A percentile compares a stretch with the other conserved stretches of the same genome.
phyloP scores from a whole-genome alignment of 2,113 vertebrate species.

The Labrus mixtus region DNA sequence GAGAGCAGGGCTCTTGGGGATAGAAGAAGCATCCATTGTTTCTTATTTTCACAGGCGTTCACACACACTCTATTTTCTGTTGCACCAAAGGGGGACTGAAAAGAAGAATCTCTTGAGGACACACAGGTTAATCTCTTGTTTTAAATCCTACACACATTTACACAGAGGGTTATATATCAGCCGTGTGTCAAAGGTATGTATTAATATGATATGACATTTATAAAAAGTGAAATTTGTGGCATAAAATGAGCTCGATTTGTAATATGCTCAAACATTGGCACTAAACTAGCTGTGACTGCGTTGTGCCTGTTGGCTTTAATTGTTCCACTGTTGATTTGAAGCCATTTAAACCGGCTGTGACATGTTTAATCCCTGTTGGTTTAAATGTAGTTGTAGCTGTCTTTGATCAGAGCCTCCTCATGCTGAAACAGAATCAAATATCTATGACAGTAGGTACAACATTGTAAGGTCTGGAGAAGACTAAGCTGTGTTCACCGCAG shows the following conservation, averaged over 20 bases:
- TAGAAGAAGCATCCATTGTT: conserved; percentile 64
- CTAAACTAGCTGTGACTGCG: conserved; percentile 33
- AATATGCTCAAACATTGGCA: conserved; percentile 20
- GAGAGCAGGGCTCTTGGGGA: conserved; percentile 54
- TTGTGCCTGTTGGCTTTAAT: conserved; percentile 47
- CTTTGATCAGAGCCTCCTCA: no score
- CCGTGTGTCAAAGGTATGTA: neutral
- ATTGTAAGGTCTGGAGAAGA: no score
- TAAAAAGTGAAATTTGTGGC: neutral
- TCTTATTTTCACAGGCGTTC: conserved; percentile 38
- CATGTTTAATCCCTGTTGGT: conserved; percentile 54
- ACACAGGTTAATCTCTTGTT: conserved; percentile 68
- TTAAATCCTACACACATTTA: conserved; percentile 34
- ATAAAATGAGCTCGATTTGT: conserved; percentile 32
- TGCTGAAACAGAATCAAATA: no score
- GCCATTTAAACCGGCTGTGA: conserved; percentile 51
- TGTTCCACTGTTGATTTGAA: conserved; percentile 50
- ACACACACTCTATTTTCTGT: conserved; percentile 50
- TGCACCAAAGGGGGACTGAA: conserved; percentile 21
- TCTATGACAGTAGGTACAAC: no score
- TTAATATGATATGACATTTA: neutral
- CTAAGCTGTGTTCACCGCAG: no score
- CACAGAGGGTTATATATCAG: neutral
- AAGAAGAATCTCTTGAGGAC: conserved; percentile 54
- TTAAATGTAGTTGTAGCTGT: conserved; percentile 29